phyloP scores from a whole-genome alignment of 2,797 vertebrate species.

The Poecilia wingei region DNA sequence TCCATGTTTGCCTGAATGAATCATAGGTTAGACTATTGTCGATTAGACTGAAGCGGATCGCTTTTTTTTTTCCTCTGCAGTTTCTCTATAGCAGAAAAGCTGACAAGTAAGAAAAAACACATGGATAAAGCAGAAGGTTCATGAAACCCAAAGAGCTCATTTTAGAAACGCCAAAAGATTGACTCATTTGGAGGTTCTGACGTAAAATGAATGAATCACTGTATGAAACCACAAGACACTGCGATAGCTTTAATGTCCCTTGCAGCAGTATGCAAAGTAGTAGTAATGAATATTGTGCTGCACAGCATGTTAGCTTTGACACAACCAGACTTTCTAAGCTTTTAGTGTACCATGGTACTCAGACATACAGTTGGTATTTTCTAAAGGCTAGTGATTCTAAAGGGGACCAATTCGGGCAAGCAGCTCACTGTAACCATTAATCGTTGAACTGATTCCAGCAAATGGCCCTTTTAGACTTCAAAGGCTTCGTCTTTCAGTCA shows the following conservation, averaged over 20 bases:
- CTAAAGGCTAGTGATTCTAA: conserved; percentile 14
- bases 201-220: conserved; percentile 40
- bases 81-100: not conserved
- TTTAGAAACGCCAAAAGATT: conserved; percentile 11
- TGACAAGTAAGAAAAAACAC: not conserved
- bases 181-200: conserved; percentile 40
- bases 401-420: conserved; percentile 4
- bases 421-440: conserved; percentile 30
- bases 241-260: conserved; percentile 23
- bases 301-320: not conserved
- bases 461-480: conserved; percentile 51
- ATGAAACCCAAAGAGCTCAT: conserved; percentile 12
- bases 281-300: not conserved
- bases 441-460: conserved; percentile 27
- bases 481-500: conserved; percentile 63
- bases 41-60: not conserved
- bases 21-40: not conserved
- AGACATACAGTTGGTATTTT: conserved; percentile 10
- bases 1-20: not conserved
- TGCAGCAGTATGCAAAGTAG: conserved; percentile 16
- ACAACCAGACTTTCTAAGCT: not conserved
- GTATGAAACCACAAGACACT: conserved; percentile 15
- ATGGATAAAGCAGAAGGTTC: conserved; percentile 6
- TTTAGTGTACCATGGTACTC: not conserved
- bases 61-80: not conserved